Base-by-base conservation (phyloP, 2,113 vertebrate species). In the Oryzias woworae region DNA sequence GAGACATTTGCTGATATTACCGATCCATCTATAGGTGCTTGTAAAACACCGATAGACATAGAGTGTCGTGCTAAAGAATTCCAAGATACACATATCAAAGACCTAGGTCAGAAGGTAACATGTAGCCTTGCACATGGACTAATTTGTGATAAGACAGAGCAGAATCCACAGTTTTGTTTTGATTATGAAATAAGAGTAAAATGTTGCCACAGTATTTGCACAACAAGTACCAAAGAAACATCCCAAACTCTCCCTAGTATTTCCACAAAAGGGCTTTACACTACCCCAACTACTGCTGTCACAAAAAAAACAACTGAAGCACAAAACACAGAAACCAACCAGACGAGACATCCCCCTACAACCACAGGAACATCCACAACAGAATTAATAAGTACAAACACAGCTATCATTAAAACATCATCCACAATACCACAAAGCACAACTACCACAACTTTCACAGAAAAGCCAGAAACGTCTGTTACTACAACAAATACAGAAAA, bases 81-180 rank as follows among this genome's bases (percentile, higher is more conserved):
- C 3, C 14, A n/a, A 31, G 8, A 58, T 23, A 0, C 7, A 2
- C 0, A 72, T 51, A 49, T 84, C 18, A 16, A 54, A 0, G 12
- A 69, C 0, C 0, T 84, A 2, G 48, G 1, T n/a, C 72, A 84
- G 57, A 72, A 47, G 0, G 74, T 87, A 48, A 68, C 5, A 31
- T 87, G 85, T 13, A 24, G 62, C 14, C 8, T 49, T 28, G 22
- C 0, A 16, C 23, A 20, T 48, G 85, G 82, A 66, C 52, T 86
- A 0, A 87, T 82, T 6, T 92, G 91, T 70, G 6, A 42, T 23
- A 89, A 90, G 31, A 26, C 64, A 0, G 88, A 86, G 14, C 81
- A 86, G 62, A 3, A 1, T 5, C 0, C 0, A 1, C 46, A 1
- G 1, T 0, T 2, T 3, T 85, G 83, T 67, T 15, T 4, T 0